A percentile compares a stretch with the other conserved stretches of the same genome.
phyloP scores from a whole-genome alignment of 2,797 vertebrate genomes.

The Leptodactylus fallax region DNA sequence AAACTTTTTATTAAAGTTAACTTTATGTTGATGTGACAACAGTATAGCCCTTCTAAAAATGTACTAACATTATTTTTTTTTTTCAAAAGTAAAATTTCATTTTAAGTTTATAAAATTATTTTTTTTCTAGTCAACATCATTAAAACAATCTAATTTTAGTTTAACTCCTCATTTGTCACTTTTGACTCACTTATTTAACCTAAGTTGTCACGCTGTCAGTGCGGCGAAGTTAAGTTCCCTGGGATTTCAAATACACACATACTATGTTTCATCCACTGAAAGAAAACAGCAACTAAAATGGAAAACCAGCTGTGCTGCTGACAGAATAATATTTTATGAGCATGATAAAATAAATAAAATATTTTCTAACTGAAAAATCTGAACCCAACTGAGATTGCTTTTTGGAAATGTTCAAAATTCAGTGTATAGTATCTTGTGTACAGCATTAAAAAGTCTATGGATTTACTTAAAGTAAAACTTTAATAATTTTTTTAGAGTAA shows the following conservation, averaged over 20 bases:
- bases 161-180: constrained; percentile 30
- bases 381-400: constrained; percentile 18
- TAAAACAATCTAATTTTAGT: constrained; percentile 8
- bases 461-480: neutral
- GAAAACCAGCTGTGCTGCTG: constrained; percentile 42
- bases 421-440: neutral
- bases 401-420: constrained; percentile 22
- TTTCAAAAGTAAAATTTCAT: neutral
- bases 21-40: constrained; percentile 8
- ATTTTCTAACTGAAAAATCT: constrained; percentile 28
- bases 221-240: neutral
- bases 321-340: constrained; percentile 45
- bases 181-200: constrained; percentile 37
- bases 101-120: neutral
- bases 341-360: constrained; percentile 44
- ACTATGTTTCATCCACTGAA: constrained; percentile 27
- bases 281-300: constrained; percentile 32
- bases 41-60: neutral
- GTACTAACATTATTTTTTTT: neutral
- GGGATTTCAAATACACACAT: constrained; percentile 40
- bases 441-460: neutral
- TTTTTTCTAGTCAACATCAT: neutral
- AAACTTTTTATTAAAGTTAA: constrained; percentile 22
- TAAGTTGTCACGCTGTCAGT: constrained; percentile 32
- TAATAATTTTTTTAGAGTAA: neutral